These are phyloP conservation scores for Zaprionus lachaisei DNA, from an alignment of 1,140 invertebrate species.

Conservation along the genomic window DNA sequence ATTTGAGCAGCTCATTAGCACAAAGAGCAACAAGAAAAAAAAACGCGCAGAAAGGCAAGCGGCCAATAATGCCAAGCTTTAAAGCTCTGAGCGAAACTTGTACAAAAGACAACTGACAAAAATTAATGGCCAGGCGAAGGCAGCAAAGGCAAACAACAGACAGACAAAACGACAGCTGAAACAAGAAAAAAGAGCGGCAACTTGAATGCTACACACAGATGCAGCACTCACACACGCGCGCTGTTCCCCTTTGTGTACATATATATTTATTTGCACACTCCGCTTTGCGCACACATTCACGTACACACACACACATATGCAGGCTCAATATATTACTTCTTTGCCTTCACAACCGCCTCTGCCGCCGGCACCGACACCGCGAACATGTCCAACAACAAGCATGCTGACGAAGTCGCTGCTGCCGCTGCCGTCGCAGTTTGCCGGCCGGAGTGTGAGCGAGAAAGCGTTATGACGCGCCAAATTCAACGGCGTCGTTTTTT, in stretches of 20 bases:
- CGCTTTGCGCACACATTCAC: constrained; percentile 53
- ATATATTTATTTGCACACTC: constrained; percentile 71
- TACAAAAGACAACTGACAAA: constrained; percentile 50
- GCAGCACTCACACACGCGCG: constrained; percentile 23
- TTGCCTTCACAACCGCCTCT: constrained; percentile 40
- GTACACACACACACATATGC: constrained; percentile 37
- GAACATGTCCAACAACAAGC: constrained; percentile 50
- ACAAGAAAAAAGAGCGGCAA: constrained; percentile 69
- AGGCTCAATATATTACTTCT: constrained; percentile 56
- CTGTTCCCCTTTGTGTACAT: constrained; percentile 19
- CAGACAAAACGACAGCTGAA: constrained; percentile 63
- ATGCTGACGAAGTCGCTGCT: constrained; percentile 57
- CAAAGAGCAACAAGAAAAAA: constrained; percentile 27
- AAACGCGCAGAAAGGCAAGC: constrained; percentile 11
- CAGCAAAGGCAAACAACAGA: constrained; percentile 59
- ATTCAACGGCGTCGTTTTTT: constrained; percentile 80
- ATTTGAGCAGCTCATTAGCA: constrained; percentile 60
- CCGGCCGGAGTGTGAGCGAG: constrained; percentile 78
- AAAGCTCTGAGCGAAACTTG: constrained; percentile 57
- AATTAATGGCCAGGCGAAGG: constrained; percentile 44
- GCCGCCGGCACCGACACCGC: not conserved
- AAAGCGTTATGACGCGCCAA: constrained; percentile 74
- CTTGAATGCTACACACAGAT: constrained; percentile 61
- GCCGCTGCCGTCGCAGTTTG: constrained; percentile 60
- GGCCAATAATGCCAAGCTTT: constrained; percentile 58